Evolutionary conservation across 2,888 invertebrate genomes (phyloP).

Genomic region (Drosophila rubida): DNA sequence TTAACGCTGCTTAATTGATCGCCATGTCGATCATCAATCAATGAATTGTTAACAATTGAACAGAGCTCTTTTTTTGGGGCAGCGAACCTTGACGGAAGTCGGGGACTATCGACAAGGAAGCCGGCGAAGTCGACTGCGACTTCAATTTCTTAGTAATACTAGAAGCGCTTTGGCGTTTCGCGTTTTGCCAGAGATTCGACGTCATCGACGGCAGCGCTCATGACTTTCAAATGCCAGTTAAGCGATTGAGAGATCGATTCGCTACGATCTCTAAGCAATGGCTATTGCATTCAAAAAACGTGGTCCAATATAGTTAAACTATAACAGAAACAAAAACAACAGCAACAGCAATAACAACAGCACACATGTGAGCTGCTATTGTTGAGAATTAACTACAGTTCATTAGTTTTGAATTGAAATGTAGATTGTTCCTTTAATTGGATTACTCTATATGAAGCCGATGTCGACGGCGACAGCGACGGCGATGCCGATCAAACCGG

Average conservation of each 20-base stretch:
- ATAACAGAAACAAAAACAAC: constrained; percentile 8
- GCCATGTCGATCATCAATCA: constrained; percentile 72
- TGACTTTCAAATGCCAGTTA: constrained; percentile 71
- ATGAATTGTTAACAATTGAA: constrained; percentile 67
- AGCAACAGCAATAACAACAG: constrained; percentile 22
- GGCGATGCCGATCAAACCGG: constrained; percentile 57
- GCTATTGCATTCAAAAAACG: constrained; percentile 59
- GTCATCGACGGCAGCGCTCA: constrained; percentile 39
- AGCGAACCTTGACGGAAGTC: constrained; percentile 67
- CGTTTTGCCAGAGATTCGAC: constrained; percentile 27
- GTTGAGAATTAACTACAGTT: constrained; percentile 79
- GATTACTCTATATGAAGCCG: constrained; percentile 57
- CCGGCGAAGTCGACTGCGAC: constrained; percentile 24
- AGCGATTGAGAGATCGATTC: constrained; percentile 44
- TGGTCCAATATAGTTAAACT: constrained; percentile 41
- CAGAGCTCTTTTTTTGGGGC: constrained; percentile 5
- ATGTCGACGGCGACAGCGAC: not conserved
- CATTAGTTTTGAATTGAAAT: constrained; percentile 80
- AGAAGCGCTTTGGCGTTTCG: constrained; percentile 13
- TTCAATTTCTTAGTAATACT: constrained; percentile 40
- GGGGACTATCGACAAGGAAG: constrained; percentile 51
- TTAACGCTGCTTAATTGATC: constrained; percentile 71
- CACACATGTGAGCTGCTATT: constrained; percentile 61
- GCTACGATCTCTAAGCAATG: constrained; percentile 34
- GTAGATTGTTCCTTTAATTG: constrained; percentile 82